phyloP scores from a whole-genome alignment of 2,888 invertebrate species.

The Chymomyza procnemis region DNA sequence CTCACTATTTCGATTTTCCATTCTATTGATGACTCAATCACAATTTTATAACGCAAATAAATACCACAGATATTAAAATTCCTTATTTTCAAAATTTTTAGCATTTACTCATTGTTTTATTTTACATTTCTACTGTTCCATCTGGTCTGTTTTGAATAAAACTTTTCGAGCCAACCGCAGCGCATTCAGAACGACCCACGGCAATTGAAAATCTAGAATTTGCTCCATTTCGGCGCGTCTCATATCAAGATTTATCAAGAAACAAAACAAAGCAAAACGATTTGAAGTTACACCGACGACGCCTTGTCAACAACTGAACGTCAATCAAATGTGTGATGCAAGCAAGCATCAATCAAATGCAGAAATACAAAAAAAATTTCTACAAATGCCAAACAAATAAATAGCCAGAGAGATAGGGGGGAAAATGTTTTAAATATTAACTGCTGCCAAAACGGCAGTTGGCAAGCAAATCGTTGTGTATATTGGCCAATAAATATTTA shows the following conservation, averaged over 20 bases:
- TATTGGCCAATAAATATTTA: conserved; percentile 73
- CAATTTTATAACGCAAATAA: neutral
- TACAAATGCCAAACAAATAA: conserved; percentile 29
- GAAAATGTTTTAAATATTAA: conserved; percentile 63
- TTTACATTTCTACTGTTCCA: neutral
- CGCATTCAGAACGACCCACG: conserved; percentile 27
- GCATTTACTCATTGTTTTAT: neutral
- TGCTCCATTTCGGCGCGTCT: conserved; percentile 3
- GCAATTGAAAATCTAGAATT: neutral
- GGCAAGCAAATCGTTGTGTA: conserved; percentile 40
- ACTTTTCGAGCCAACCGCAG: neutral
- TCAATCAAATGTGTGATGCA: conserved; percentile 54
- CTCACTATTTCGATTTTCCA: neutral
- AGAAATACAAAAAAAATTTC: conserved; percentile 26
- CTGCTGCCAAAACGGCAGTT: conserved; percentile 27
- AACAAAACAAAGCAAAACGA: conserved; percentile 20
- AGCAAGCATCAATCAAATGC: conserved; percentile 35
- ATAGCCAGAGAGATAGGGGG: conserved; percentile 55
- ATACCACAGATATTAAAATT: neutral
- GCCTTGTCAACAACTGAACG: conserved; percentile 49
- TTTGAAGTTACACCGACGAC: conserved; percentile 43
- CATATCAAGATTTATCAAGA: conserved; percentile 15
- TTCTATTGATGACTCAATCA: neutral
- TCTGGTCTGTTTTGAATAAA: neutral
- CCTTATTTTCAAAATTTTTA: neutral